Percentiles rank a stretch among this genome's conserved stretches.
phyloP scores from a whole-genome alignment of 92 coral and sea anemone species.

The Porites evermanni region DNA sequence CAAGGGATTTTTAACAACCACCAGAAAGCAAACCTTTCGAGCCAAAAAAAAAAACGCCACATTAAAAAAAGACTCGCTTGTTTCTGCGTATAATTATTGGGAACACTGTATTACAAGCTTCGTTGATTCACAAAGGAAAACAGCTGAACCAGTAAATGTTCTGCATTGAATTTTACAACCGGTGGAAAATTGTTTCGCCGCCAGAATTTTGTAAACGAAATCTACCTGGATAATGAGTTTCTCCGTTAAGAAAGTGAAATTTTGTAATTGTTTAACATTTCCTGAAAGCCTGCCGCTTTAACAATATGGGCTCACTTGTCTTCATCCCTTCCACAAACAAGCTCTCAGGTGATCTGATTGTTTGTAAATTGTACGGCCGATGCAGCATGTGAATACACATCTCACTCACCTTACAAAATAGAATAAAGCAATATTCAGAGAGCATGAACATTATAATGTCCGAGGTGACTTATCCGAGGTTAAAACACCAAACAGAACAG shows the following conservation, averaged over 20 bases:
- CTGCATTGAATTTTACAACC: neutral
- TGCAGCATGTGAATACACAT: no score
- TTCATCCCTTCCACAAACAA: neutral
- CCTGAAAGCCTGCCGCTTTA: neutral
- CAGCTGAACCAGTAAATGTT: constrained; percentile 22
- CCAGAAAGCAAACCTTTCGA: neutral
- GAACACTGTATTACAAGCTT: constrained; percentile 18
- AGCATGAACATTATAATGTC: neutral
- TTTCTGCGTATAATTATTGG: neutral
- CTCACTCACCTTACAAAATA: no score
- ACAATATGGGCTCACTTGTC: neutral
- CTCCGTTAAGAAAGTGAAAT: neutral
- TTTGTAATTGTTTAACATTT: neutral
- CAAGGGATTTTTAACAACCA: neutral
- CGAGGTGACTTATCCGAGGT: neutral
- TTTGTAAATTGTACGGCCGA: neutral
- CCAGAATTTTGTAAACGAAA: neutral
- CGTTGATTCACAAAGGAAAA: constrained; percentile 16
- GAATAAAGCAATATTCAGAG: neutral
- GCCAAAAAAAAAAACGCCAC: neutral
- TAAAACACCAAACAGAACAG: neutral
- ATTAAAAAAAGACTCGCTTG: neutral
- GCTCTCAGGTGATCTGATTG: neutral
- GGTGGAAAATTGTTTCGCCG: constrained; percentile 5
- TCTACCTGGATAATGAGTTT: neutral